A percentile compares a stretch with the other conserved stretches of the same genome.
These are phyloP conservation scores for Teleogryllus occipitalis DNA, from an alignment of 1,140 invertebrate genomes.

Conservation along the genomic window DNA sequence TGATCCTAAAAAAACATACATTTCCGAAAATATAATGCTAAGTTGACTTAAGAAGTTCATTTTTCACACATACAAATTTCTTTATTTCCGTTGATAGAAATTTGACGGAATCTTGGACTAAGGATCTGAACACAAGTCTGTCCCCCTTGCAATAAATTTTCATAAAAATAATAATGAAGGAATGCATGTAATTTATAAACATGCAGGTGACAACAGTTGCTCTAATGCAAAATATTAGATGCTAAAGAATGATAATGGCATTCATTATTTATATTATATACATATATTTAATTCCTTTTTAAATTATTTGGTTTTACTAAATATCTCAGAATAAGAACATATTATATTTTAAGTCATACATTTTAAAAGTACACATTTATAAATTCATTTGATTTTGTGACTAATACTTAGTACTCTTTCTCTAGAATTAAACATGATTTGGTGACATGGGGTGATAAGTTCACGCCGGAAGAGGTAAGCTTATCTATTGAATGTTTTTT, in stretches of 20 bases:
- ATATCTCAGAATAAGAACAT: not conserved
- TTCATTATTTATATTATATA: not conserved
- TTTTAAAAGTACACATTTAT: not conserved
- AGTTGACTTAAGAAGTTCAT: no score
- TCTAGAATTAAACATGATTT: slow-evolving; percentile 48
- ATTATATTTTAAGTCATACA: not conserved
- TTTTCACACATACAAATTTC: no score
- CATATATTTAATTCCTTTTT: not conserved
- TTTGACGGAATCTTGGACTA: no score
- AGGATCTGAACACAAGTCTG: no score
- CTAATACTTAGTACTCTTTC: not conserved
- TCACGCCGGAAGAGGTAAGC: slow-evolving; percentile 42
- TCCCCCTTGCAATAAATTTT: no score
- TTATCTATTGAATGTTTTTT: not conserved
- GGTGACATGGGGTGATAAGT: slow-evolving; percentile 49
- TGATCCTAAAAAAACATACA: no score
- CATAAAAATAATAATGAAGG: no score
- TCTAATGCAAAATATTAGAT: not conserved
- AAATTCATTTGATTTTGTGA: not conserved
- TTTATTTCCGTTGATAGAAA: no score
- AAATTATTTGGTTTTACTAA: not conserved
- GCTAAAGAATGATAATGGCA: not conserved
- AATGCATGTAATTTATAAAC: no score
- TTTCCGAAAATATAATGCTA: no score
- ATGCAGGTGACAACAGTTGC: not conserved